Evolutionary conservation across 1,140 invertebrate genomes (phyloP).

Genomic region (Oreohelix idahoensis): DNA sequence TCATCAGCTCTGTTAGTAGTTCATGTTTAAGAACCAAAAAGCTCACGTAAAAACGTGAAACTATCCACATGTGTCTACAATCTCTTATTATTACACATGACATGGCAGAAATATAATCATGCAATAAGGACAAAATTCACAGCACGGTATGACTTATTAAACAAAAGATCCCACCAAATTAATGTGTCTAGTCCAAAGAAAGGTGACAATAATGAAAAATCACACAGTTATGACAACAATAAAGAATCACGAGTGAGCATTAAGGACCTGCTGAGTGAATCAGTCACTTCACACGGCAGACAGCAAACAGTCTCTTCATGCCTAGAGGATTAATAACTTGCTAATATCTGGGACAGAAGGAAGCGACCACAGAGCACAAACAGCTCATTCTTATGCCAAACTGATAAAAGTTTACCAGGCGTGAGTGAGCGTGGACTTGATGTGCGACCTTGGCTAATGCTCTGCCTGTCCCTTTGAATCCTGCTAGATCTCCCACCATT

Average conservation of each 20-base stretch:
- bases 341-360: background rate
- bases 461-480: slow-evolving; percentile 7
- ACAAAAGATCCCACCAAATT: no score
- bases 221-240: slow-evolving; percentile 1
- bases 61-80: no score
- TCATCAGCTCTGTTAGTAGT: no score
- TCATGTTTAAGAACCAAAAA: no score
- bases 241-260: background rate
- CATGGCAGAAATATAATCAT: no score
- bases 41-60: no score
- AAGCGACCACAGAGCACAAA: background rate
- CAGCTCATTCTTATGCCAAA: background rate
- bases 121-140: no score
- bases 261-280: background rate
- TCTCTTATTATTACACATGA: no score
- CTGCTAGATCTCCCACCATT: background rate
- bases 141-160: no score
- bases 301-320: background rate
- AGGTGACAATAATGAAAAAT: no score
- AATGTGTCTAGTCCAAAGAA: no score
- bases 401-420: background rate
- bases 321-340: background rate
- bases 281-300: background rate
- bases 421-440: background rate
- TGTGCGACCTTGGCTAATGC: slow-evolving; percentile 9